These are phyloP conservation scores for Papilio polytes DNA, from an alignment of 1,140 invertebrate species.

Conservation along the genomic window DNA sequence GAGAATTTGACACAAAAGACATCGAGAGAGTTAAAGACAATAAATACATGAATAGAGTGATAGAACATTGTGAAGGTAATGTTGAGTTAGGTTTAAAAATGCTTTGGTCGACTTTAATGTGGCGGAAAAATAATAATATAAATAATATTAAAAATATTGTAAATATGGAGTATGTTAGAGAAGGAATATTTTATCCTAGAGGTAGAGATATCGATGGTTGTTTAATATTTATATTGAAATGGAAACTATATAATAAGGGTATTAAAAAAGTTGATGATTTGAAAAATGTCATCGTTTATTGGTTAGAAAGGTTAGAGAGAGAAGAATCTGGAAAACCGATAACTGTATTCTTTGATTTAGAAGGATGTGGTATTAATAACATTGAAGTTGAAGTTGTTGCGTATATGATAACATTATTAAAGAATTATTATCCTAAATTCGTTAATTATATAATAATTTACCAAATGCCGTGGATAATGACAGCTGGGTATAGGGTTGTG, in stretches of 20 bases:
- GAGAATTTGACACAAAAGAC: conserved; percentile 53
- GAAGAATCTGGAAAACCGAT: conserved; percentile 60
- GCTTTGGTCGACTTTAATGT: conserved; percentile 58
- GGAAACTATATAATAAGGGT: conserved; percentile 55
- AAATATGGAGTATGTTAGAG: conserved; percentile 52
- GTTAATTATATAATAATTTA: conserved; percentile 62
- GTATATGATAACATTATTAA: conserved; percentile 56
- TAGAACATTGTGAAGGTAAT: conserved; percentile 59
- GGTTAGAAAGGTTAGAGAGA: conserved; percentile 59
- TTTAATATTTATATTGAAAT: conserved; percentile 59
- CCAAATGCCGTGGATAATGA: conserved; percentile 59
- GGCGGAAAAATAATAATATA: conserved; percentile 52
- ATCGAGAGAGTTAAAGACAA: conserved; percentile 57
- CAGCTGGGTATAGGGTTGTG: conserved; percentile 55
- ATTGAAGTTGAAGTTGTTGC: conserved; percentile 57
- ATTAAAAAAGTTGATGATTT: conserved; percentile 54
- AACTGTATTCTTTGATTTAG: conserved; percentile 63
- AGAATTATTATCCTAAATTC: conserved; percentile 60
- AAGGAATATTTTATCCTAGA: conserved; percentile 57
- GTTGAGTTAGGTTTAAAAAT: conserved; percentile 53
- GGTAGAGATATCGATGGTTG: conserved; percentile 64
- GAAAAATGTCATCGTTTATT: conserved; percentile 60
- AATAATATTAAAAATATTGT: conserved; percentile 58
- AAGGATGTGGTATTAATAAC: conserved; percentile 54
- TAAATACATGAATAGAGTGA: conserved; percentile 56